Conservation (phyloP, 92 coral and sea anemone genomes). For the Ricordea florida region DNA sequence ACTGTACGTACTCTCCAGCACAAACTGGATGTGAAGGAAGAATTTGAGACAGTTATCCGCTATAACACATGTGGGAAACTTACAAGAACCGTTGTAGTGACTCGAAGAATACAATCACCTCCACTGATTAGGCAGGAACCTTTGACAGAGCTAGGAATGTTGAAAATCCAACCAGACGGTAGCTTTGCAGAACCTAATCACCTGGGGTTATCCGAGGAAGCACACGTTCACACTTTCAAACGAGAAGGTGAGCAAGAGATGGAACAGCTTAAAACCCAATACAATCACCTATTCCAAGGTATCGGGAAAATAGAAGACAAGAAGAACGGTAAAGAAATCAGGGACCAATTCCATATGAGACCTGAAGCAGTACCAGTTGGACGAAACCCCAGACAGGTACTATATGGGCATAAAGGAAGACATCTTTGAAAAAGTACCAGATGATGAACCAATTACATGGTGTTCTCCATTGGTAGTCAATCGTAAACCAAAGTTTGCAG, state of each 20-base stretch:
- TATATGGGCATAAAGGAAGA: conserved; percentile 49
- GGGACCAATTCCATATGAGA: conserved; percentile 42
- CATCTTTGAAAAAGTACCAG: conserved; percentile 57
- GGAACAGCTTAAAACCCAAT: not conserved
- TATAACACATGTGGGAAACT: conserved; percentile 42
- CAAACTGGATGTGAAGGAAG: conserved; percentile 21
- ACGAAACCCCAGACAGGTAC: conserved; percentile 45
- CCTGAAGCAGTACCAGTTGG: conserved; percentile 49
- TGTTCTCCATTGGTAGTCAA: conserved; percentile 46
- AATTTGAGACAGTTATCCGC: conserved; percentile 26
- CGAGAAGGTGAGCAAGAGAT: conserved; percentile 15
- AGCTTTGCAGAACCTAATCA: conserved; percentile 39
- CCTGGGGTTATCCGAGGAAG: conserved; percentile 10
- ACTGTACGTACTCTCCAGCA: conserved; percentile 30
- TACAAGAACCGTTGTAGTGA: conserved; percentile 30
- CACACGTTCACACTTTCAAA: conserved; percentile 12
- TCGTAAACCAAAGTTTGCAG: conserved; percentile 30
- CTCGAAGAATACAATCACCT: conserved; percentile 33
- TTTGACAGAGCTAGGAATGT: conserved; percentile 39
- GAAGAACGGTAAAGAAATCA: conserved; percentile 36
- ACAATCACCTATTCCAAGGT: conserved; percentile 57
- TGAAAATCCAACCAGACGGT: conserved; percentile 51
- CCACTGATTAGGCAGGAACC: conserved; percentile 46
- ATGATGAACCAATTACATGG: conserved; percentile 45
- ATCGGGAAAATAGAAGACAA: conserved; percentile 57